phyloP scores from a whole-genome alignment of 2,113 vertebrate genomes.

The Arenaria interpres region DNA sequence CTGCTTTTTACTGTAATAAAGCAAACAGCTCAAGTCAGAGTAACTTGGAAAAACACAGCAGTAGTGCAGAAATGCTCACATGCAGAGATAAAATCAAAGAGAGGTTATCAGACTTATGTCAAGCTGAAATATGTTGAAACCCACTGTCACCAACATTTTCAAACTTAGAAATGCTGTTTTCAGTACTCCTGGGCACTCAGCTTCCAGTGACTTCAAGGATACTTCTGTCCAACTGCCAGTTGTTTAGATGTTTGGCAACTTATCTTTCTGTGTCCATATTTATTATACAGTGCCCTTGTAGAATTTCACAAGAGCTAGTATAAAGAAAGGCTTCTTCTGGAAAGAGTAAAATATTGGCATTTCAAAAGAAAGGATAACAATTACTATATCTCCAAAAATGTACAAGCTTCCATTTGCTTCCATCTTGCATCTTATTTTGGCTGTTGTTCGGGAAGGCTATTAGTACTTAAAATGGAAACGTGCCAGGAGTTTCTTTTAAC shows the following conservation, averaged over 20 bases:
- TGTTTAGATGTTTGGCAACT: background rate
- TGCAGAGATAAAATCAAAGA: background rate
- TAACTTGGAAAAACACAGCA: background rate
- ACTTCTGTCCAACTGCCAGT: background rate
- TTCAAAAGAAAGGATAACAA: background rate
- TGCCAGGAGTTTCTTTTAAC: background rate
- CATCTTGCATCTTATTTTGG: background rate
- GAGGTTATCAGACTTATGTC: fast-evolving
- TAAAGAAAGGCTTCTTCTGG: background rate
- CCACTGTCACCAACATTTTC: background rate
- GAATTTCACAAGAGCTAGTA: background rate
- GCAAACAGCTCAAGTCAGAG: background rate
- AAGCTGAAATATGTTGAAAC: fast-evolving
- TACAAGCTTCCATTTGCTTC: background rate
- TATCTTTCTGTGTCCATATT: too few relatives aligned
- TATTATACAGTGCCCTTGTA: background rate
- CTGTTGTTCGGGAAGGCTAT: background rate
- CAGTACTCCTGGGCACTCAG: background rate
- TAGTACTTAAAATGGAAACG: background rate
- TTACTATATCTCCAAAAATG: background rate
- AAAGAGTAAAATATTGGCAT: background rate
- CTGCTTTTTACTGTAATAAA: background rate
- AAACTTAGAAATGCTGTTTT: background rate
- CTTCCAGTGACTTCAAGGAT: background rate
- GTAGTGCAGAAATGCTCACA: background rate